phyloP scores from a whole-genome alignment of 2,113 vertebrate species.

The Candoia aspera region DNA sequence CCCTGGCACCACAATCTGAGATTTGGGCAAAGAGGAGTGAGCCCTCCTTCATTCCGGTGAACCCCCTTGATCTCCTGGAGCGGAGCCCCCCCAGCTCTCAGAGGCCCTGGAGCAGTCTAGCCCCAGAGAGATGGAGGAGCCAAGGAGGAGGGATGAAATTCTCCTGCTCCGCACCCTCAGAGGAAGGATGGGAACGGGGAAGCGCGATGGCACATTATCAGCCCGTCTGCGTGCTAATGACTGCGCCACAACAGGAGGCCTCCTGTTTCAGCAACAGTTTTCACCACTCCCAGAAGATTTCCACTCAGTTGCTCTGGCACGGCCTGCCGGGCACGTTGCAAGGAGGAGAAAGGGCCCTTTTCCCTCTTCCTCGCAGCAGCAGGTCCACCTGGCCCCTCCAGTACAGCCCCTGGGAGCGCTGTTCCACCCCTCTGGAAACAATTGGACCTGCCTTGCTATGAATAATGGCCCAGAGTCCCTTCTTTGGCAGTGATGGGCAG shows the following conservation, averaged over 20 bases:
- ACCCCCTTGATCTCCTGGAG: too few relatives aligned
- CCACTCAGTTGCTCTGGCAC: neutral
- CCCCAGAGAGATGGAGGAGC: neutral
- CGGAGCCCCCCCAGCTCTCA: too few relatives aligned
- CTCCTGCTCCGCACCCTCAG: neutral
- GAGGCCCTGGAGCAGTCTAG: neutral
- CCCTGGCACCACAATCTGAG: too few relatives aligned
- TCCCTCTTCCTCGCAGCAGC: neutral
- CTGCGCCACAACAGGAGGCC: neutral
- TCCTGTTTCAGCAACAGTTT: rapidly evolving
- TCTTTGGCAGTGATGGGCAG: too few relatives aligned
- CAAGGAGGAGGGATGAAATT: constrained; percentile 5
- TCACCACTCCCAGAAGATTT: neutral
- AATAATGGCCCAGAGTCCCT: too few relatives aligned
- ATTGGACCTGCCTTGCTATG: neutral
- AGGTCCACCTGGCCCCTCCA: neutral
- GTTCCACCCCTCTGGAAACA: neutral
- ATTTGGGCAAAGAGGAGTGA: too few relatives aligned
- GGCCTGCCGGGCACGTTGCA: rapidly evolving
- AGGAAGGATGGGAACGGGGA: neutral
- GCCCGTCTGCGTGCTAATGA: constrained; percentile 14
- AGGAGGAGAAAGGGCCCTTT: rapidly evolving
- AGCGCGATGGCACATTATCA: neutral
- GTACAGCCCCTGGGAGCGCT: neutral
- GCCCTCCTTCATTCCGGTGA: too few relatives aligned